Base-by-base conservation (phyloP, 2,797 vertebrate species). In the Momotus momota region DNA sequence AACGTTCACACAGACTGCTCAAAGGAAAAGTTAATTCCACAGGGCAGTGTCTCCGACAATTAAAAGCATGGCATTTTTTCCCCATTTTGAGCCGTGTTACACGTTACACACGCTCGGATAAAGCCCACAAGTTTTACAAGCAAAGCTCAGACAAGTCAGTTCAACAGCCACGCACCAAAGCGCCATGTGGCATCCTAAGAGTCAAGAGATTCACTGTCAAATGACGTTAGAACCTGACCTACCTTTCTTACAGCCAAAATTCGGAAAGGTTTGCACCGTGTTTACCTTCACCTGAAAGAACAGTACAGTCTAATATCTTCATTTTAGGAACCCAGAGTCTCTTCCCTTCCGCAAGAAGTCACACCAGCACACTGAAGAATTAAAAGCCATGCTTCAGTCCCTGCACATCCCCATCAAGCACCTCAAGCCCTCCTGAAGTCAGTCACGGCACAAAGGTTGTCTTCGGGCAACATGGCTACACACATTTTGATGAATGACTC, bases 261-360 rank as follows among this genome's bases (percentile, higher is more conserved):
- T 18, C 57, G 14, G 7, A 26, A 72, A n/a, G 7, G 10, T 61
- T 93, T 70, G 51, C 4, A 33, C 6, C 13, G 0, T 5, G 13
- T 33, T 55, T 52, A 38, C 27, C 38, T 62, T 27, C 48, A 48
- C 7, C 21, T 31, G 10, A 33, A 88, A 45, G 31, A 81, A 26
- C 0, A 0, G 2, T 14, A 14, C 33, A 45, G 31, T 18, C 31
- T 33, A 77, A 1, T 10, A 22, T 2, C 10, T 26, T 51, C 4
- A 12, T 81, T 82, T 87, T 40, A 72, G 49, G 26, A 71, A 79
- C 6, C 9, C 14, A 26, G 16, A n/a, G 16, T 71, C 17, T 35
- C 70, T 61, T 66, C 12, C 33, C 35, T 78, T 78, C 46, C 12
- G 38, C 13, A 49, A 61, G 55, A 86, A 57, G 8, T 49, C 1